Conservation (phyloP, 23 tunicate genomes). For the Botrylloides violaceus region DNA sequence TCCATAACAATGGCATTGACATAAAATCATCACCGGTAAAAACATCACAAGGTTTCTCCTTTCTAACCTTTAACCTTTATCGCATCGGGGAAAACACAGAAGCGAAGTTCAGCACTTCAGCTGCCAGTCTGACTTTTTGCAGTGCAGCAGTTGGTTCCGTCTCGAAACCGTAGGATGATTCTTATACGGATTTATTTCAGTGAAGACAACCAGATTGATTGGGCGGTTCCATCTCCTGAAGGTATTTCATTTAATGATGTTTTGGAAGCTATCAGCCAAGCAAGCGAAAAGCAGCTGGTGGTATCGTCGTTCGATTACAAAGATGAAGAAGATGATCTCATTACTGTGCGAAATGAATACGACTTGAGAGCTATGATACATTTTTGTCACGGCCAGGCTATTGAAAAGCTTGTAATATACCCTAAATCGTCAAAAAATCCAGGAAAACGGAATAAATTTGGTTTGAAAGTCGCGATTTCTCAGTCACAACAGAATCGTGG, state of each 20-base stretch:
- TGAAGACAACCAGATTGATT: slow-evolving; percentile 68
- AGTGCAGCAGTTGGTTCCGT: too few relatives aligned
- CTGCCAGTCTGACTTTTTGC: background rate
- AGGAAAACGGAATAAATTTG: slow-evolving; percentile 49
- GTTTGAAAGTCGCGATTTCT: slow-evolving; percentile 65
- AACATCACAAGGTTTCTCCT: too few relatives aligned
- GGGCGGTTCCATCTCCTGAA: slow-evolving; percentile 56
- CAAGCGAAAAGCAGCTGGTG: slow-evolving; percentile 52
- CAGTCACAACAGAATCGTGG: slow-evolving; percentile 10
- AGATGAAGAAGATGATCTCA: slow-evolving; percentile 91
- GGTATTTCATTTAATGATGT: slow-evolving; percentile 66
- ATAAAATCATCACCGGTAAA: too few relatives aligned
- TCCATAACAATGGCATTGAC: too few relatives aligned
- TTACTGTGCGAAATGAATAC: slow-evolving; percentile 73
- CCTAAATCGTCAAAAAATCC: slow-evolving; percentile 63
- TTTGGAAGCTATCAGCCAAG: slow-evolving; percentile 64
- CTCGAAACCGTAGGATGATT: slow-evolving; percentile 10
- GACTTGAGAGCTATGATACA: slow-evolving; percentile 72
- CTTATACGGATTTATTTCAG: slow-evolving; percentile 42
- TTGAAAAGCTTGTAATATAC: slow-evolving; percentile 27
- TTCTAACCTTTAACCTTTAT: too few relatives aligned
- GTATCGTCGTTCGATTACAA: slow-evolving; percentile 80
- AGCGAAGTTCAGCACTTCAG: too few relatives aligned
- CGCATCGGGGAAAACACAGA: too few relatives aligned
- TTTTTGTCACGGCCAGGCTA: slow-evolving; percentile 28